Evolutionary conservation across 2,797 vertebrate species (phyloP), one percentile per base, ranked within the genome.

Genomic region (Chaunax sp.): DNA sequence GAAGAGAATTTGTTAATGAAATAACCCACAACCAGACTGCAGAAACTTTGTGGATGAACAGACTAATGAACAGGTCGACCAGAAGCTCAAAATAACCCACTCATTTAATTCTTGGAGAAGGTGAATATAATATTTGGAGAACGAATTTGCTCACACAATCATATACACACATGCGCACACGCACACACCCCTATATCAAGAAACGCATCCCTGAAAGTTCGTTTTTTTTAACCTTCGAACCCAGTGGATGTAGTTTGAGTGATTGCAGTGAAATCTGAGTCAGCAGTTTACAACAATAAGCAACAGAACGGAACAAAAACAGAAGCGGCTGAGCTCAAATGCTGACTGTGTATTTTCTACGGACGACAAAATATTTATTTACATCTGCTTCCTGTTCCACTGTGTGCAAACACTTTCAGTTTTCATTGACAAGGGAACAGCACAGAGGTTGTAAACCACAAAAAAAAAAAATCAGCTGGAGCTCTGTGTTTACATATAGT

Each of bases 301-400:
- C 54, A 51, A 65, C 46, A n/a, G 10, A 64, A 22, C 1, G 1
- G 41, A 73, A 28, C 25, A 1, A 44, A 47, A 73, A 59, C 58
- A 58, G 43, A 28, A 55, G 28, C 9, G 11, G 28, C 23, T n/a
- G 12, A 1, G 0, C 47, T 26, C 14, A 22, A 64, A 54, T 56
- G 72, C 77, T 68, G 72, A 80, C 44, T 52, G 22, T 33, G 41
- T 41, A 4, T 50, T 78, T 80, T 47, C 20, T 49, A 37, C 28
- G 65, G n/a, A 53, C 68, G 9, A 60, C 47, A 18, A 50, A 63
- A 55, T 28, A 52, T 66, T 51, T 69, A 45, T 56, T 53, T 65
- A 56, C 62, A 50, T 8, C 26, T 14, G 22, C 52, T 64, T 16
- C 20, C 22, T n/a, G 30, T 52, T 74, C 15, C 23, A 33, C 28